Evolutionary conservation across 2,797 vertebrate species (phyloP).

Genomic region (Antrozous pallidus): DNA sequence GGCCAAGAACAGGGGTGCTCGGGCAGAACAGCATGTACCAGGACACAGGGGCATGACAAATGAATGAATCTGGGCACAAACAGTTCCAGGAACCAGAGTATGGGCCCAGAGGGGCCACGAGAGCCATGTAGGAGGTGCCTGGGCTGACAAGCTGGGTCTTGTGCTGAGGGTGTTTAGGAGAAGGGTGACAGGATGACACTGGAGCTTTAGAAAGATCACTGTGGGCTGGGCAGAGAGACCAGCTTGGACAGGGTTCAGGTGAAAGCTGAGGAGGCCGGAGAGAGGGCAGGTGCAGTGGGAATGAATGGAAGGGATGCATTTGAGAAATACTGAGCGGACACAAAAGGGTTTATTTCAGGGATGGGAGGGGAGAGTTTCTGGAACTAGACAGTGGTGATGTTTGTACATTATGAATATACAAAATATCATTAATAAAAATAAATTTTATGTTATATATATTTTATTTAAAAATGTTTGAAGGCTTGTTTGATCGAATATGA

Average conservation of each 20-base stretch:
- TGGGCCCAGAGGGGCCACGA: background rate
- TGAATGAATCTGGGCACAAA: background rate
- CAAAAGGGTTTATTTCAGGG: background rate
- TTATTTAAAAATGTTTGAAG: background rate
- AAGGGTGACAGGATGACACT: background rate
- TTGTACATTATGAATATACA: background rate
- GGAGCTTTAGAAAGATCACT: background rate
- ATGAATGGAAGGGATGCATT: background rate
- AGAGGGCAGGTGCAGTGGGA: too few relatives aligned
- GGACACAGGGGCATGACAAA: background rate
- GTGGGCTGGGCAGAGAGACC: background rate
- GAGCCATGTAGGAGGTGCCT: background rate
- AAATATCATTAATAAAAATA: background rate
- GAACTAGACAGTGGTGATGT: background rate
- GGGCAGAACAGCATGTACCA: background rate
- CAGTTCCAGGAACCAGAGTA: background rate
- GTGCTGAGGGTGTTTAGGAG: background rate
- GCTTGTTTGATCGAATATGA: background rate
- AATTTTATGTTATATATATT: background rate
- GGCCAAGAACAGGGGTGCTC: background rate
- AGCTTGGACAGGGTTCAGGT: background rate
- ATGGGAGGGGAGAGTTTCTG: background rate
- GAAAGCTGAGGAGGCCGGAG: background rate
- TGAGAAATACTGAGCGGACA: background rate
- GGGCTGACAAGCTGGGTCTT: background rate